Base-by-base conservation (phyloP, 2,113 vertebrate species). In the Ctenodactylus gundi region DNA sequence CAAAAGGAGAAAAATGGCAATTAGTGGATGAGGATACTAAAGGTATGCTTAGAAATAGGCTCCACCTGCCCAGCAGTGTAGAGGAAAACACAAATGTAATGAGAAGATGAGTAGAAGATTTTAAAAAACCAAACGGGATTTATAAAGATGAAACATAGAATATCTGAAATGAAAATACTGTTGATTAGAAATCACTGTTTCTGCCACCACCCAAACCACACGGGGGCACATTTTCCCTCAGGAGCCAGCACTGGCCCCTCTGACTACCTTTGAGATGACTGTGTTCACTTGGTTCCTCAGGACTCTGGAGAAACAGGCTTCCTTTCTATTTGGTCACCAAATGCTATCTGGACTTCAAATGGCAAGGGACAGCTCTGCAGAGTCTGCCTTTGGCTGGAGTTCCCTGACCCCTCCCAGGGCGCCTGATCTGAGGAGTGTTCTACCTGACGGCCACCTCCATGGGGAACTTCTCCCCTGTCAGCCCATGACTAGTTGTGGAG, bases 61-160 rank as follows among this genome's bases (percentile, higher is more conserved):
- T 49, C 34, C 70, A 44, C 49, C 51, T 76, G 72, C 65, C 94
- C n/a, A 31, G 15, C 60, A 73, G 41, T n/a, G 58, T 23, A 51
- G n/a, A 80, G 34, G 34, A 60, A 87, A 75, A 27, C 20, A 7
- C 6, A 65, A 75, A 36, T 49, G 70, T 18, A 14, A 55, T 39
- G 58, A 95, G 44, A 57, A 83, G 34, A 62, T n/a, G 84, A 92
- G 57, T 55, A 68, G 77, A 27, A 90, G 68, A 51, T 46, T 83
- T 31, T 29, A 39, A 60, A 68, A 85, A 72, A 44, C 18, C 18
- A 51, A 41, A 31, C 23, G 67, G 65, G 51, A 57, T 76, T 68
- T 92, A 68, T n/a, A 81, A 65, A 85, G 55, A 81, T 46, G 77
- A 68, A 90, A 81, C n/a, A 70, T 44, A 88, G 77, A 87, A n/a